Conservation (phyloP, 2,113 vertebrate genomes). For the Crotalus viridis region DNA sequence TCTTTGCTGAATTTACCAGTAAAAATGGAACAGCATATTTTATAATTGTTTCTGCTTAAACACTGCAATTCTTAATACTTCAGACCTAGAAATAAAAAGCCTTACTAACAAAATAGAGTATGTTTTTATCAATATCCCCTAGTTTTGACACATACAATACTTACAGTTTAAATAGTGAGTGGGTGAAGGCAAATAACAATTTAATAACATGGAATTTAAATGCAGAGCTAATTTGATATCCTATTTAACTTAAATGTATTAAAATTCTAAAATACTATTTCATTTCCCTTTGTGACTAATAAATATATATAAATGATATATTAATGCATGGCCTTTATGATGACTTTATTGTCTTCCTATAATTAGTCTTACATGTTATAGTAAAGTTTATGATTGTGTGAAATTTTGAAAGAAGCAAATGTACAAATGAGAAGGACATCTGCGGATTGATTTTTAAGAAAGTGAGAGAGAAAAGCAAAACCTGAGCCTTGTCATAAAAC, state of each 20-base stretch:
- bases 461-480: neutral
- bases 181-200: neutral
- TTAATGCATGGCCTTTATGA: neutral
- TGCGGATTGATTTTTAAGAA: neutral
- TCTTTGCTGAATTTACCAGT: neutral
- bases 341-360: neutral
- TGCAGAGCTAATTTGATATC: neutral
- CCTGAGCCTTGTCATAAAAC: neutral
- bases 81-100: neutral
- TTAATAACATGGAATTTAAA: neutral
- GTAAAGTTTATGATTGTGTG: neutral
- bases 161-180: neutral
- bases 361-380: neutral
- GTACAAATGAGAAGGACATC: neutral
- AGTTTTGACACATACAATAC: too few species aligned
- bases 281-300: neutral
- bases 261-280: neutral
- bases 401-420: neutral
- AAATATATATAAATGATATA: neutral
- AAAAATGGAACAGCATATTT: neutral
- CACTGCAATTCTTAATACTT: neutral
- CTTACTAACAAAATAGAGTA: neutral
- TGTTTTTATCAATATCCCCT: neutral
- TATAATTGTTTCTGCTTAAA: neutral
- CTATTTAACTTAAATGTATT: neutral